Percentiles rank a stretch among this genome's conserved stretches.
These are phyloP conservation scores for Stichodactyla helianthus DNA, from an alignment of 64 coral and sea anemone species.

Conservation along the genomic window DNA sequence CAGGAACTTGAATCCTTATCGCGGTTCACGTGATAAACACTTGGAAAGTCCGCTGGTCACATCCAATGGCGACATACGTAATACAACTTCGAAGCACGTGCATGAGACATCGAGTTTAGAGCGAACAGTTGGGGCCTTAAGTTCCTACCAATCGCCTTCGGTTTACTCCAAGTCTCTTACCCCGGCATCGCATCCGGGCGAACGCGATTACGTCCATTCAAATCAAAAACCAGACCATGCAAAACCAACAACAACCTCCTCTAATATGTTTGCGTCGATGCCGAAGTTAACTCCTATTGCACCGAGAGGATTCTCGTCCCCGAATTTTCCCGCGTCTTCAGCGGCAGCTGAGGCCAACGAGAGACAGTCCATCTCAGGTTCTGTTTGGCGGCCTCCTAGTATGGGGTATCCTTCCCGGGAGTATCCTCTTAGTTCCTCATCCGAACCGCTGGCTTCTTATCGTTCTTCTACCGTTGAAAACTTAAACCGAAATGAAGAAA, in stretches of 20 bases:
- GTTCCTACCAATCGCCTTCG: background rate
- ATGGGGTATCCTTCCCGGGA: background rate
- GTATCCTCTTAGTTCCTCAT: background rate
- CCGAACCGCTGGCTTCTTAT: background rate
- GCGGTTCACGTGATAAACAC: slow-evolving; percentile 27
- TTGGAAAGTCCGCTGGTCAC: background rate
- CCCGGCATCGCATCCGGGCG: background rate
- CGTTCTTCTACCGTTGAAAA: background rate
- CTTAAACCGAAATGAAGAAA: background rate
- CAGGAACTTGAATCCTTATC: background rate
- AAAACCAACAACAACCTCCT: slow-evolving; percentile 2
- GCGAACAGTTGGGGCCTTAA: background rate
- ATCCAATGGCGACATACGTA: background rate
- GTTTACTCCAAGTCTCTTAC: background rate
- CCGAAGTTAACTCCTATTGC: slow-evolving; percentile 62
- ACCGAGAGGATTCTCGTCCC: slow-evolving; percentile 21
- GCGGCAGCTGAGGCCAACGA: background rate
- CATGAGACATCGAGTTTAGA: background rate
- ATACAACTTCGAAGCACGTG: background rate
- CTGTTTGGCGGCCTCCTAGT: background rate
- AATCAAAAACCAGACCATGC: background rate
- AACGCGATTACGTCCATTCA: background rate
- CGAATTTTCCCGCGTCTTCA: background rate
- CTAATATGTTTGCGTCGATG: slow-evolving; percentile 47
- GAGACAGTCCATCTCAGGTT: background rate